phyloP scores from a whole-genome alignment of 2,888 invertebrate species.

The Drosophila atripex region DNA sequence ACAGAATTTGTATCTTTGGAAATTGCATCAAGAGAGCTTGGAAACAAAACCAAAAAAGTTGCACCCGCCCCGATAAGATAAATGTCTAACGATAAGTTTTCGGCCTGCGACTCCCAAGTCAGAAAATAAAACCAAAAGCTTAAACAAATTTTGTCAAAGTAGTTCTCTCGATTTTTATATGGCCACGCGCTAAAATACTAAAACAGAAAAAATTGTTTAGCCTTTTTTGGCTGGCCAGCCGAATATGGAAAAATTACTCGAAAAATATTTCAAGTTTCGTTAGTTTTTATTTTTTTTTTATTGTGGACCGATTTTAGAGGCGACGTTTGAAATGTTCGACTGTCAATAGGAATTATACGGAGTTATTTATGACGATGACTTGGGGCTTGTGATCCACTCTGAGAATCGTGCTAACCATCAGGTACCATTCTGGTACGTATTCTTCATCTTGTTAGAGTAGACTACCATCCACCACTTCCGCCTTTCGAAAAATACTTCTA shows the following conservation, averaged over 20 bases:
- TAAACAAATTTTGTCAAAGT: constrained; percentile 58
- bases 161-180: constrained; percentile 30
- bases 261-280: constrained; percentile 56
- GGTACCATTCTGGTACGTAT: constrained; percentile 4
- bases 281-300: constrained; percentile 14
- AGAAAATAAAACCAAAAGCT: constrained; percentile 55
- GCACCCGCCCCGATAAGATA: constrained; percentile 52
- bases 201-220: constrained; percentile 49
- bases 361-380: constrained; percentile 49
- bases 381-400: constrained; percentile 31
- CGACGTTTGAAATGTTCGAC: constrained; percentile 65
- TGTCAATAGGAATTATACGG: constrained; percentile 61
- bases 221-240: constrained; percentile 52
- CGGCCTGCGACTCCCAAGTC: constrained; percentile 54
- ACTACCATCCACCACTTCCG: constrained; percentile 52
- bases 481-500: constrained; percentile 38
- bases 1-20: constrained; percentile 33
- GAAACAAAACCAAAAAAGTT: constrained; percentile 14
- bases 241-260: constrained; percentile 60
- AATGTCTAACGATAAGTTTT: constrained; percentile 19
- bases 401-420: background rate
- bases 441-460: background rate
- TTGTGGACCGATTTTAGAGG: constrained; percentile 51
- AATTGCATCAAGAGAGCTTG: constrained; percentile 17
- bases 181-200: constrained; percentile 61